Percentiles rank a stretch among this genome's conserved stretches.
These are phyloP conservation scores for Drosophila nannoptera DNA, from an alignment of 1,140 invertebrate genomes.

Conservation along the genomic window DNA sequence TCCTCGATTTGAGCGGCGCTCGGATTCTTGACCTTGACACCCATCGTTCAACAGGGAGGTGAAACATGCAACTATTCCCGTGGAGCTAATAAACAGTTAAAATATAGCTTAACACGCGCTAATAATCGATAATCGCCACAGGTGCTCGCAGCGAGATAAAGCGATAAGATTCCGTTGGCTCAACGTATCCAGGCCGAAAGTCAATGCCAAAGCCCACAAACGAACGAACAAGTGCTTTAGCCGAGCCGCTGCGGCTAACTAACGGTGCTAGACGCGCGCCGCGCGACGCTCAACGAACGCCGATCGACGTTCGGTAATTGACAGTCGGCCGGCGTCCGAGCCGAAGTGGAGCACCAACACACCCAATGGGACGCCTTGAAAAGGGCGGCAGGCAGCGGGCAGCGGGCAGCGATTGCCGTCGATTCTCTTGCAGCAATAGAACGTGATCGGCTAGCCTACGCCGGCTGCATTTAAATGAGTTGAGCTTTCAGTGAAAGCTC, in stretches of 20 bases:
- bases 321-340: slow-evolving; percentile 52
- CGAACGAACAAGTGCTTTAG: slow-evolving; percentile 46
- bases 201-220: slow-evolving; percentile 2
- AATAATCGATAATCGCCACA: slow-evolving; percentile 64
- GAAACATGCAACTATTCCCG: not conserved
- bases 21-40: slow-evolving; percentile 64
- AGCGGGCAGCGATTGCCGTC: not conserved
- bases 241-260: slow-evolving; percentile 46
- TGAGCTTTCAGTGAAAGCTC: slow-evolving; percentile 33
- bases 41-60: slow-evolving; percentile 45
- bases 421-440: slow-evolving; percentile 48
- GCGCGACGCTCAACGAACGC: too few species aligned
- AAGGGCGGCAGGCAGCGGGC: slow-evolving; percentile 32
- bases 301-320: slow-evolving; percentile 37
- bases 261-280: slow-evolving; percentile 41
- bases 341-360: slow-evolving; percentile 62
- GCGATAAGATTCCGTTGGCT: slow-evolving; percentile 54
- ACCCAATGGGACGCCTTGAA: slow-evolving; percentile 22
- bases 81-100: slow-evolving; percentile 31
- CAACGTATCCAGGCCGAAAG: not conserved
- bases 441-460: slow-evolving; percentile 54
- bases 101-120: not conserved
- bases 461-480: slow-evolving; percentile 59
- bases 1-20: slow-evolving; percentile 79
- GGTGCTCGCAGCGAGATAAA: slow-evolving; percentile 39